Base-by-base conservation (phyloP, 2,113 vertebrate species). In the Holacanthus passer region DNA sequence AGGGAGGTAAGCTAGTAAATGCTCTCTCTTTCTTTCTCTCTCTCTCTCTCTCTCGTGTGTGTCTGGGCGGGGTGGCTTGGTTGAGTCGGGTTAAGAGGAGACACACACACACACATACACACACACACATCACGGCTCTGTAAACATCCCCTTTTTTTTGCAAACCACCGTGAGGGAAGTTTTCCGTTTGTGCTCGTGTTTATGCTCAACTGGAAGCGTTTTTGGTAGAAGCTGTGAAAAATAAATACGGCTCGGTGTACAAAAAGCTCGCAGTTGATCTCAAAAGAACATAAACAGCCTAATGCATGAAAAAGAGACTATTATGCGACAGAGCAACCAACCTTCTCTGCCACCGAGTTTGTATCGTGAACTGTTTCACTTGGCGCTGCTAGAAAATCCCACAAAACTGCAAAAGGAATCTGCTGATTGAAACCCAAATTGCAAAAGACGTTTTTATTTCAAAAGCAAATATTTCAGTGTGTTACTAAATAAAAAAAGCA, bases 1-100 rank as follows among this genome's bases (percentile, higher is more conserved):
- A 72, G 79, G 87, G 87, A 89, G 74, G 73, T 71, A 80, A 88
- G 88, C 84, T 82, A 89, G 78, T 79, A 50, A 43, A 82, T 62
- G 59, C 79, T 72, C n/a, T 47, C 50, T 41, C 58, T 48, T 63
- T 50, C 50, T 45, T 43, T 35, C 45, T 29, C 31, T 58, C 29
- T 74, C 58, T 55, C 37, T 66, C 24, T 16, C 31, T 14, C 31
- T 37, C 10, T 10, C 45, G 19, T 56, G 35, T 32, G 52, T 67
- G 60, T 69, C 39, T n/a, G 63, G 47, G 70, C 4, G 31, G 48
- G 13, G 24, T 37, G 60, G 63, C 53, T 73, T 24, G 67, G 47
- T 39, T 55, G 32, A 48, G 48, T 16, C 1, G 29, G 66, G 65
- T 63, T 58, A 63, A 50, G 74, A 73, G 41, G 53, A 58, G 53